phyloP scores from a whole-genome alignment of 2,888 invertebrate species.

The Ferrisia virgata region DNA sequence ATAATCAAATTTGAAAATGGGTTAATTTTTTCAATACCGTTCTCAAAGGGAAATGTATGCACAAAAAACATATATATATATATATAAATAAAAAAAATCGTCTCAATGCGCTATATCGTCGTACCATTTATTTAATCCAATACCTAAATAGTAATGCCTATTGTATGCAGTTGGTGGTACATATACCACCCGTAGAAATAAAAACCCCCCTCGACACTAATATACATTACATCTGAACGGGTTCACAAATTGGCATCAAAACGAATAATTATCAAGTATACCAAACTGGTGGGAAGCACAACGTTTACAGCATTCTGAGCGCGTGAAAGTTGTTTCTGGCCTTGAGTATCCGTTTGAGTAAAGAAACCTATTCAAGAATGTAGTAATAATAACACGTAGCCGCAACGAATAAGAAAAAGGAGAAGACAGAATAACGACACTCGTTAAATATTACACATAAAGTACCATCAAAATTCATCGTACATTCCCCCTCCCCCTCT shows the following conservation, averaged over 20 bases:
- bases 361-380: constrained; percentile 39
- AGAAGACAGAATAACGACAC: constrained; percentile 16
- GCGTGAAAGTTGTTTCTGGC: constrained; percentile 45
- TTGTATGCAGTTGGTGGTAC: no score
- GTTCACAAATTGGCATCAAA: constrained; percentile 17
- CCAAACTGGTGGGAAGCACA: constrained; percentile 23
- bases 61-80: no score
- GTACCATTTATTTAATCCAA: not conserved
- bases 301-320: constrained; percentile 20
- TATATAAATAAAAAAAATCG: no score
- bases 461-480: not conserved
- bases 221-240: not conserved
- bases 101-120: not conserved
- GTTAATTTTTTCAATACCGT: no score
- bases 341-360: constrained; percentile 43
- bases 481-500: not conserved
- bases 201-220: not conserved
- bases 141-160: not conserved
- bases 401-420: not conserved
- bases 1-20: no score
- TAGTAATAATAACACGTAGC: constrained; percentile 35
- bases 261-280: constrained; percentile 16
- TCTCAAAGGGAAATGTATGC: no score
- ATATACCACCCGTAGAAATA: not conserved
- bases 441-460: constrained; percentile 22